A percentile compares a stretch with the other conserved stretches of the same genome.
These are phyloP conservation scores for Deilephila porcellus DNA, from an alignment of 2,888 invertebrate genomes.

Conservation along the genomic window DNA sequence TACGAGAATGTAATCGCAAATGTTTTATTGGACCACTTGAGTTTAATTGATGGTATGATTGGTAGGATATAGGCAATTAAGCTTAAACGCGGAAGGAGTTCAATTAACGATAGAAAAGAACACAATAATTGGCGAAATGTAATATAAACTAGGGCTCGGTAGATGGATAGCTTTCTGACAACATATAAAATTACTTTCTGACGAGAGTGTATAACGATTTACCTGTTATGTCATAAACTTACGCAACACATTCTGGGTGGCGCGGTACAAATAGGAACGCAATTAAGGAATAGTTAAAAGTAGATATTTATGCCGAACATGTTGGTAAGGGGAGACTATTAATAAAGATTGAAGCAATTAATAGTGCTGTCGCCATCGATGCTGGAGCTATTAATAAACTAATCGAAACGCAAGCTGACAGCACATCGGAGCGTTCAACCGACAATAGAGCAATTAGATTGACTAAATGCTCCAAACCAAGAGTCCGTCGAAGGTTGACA, in stretches of 20 bases:
- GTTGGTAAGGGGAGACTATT: constrained; percentile 3
- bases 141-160: constrained; percentile 58
- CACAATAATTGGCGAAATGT: constrained; percentile 65
- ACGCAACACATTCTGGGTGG: constrained; percentile 24
- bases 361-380: constrained; percentile 16
- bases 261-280: constrained; percentile 8
- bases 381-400: constrained; percentile 42
- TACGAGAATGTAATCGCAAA: constrained; percentile 26
- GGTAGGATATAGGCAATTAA: constrained; percentile 72
- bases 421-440: constrained; percentile 36
- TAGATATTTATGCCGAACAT: background rate
- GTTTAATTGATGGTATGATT: constrained; percentile 56
- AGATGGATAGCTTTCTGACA: constrained; percentile 52
- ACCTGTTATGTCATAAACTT: constrained; percentile 26
- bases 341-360: constrained; percentile 21
- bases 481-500: constrained; percentile 54
- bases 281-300: constrained; percentile 21
- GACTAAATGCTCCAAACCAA: constrained; percentile 57
- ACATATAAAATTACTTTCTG: constrained; percentile 40
- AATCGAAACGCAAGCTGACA: constrained; percentile 36
- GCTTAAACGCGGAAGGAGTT: constrained; percentile 64
- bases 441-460: constrained; percentile 74
- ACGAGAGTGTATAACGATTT: constrained; percentile 23
- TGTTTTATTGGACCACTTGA: constrained; percentile 35
- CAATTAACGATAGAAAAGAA: constrained; percentile 64